These are phyloP conservation scores for Nudaria mundana DNA, from an alignment of 2,888 invertebrate genomes.

Conservation along the genomic window DNA sequence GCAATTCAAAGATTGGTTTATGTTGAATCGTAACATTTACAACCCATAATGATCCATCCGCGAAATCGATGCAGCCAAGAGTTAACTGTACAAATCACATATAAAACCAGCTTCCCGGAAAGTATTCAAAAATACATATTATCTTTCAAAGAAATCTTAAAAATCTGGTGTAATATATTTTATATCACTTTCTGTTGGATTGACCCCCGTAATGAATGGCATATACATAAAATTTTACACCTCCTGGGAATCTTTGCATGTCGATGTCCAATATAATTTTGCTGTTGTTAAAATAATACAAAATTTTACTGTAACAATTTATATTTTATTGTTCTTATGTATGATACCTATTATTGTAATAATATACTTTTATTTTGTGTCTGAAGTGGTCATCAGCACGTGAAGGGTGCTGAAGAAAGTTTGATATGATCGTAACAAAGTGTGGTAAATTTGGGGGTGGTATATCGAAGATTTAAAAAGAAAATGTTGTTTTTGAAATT, in stretches of 20 bases:
- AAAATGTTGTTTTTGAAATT: too few relatives aligned
- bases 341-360: constrained; percentile 33
- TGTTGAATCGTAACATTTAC: not conserved
- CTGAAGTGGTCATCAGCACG: constrained; percentile 33
- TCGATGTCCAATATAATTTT: constrained; percentile 21
- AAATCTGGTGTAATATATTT: constrained; percentile 1
- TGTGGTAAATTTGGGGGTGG: constrained; percentile 12
- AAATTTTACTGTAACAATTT: constrained; percentile 8
- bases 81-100: constrained; percentile 7
- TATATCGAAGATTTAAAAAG: too few relatives aligned
- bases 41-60: not conserved
- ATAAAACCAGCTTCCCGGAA: constrained; percentile 6
- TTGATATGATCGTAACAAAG: constrained; percentile 16
- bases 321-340: constrained; percentile 28
- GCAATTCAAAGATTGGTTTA: not conserved
- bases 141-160: constrained; percentile 3
- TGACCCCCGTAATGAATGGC: constrained; percentile 20
- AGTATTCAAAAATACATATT: constrained; percentile 4
- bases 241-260: constrained; percentile 18
- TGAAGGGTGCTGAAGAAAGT: constrained; percentile 37
- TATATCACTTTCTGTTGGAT: constrained; percentile 9
- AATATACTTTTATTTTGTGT: constrained; percentile 35
- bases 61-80: constrained; percentile 3
- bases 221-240: constrained; percentile 27
- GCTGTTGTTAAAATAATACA: constrained; percentile 10